Percentiles rank a stretch among this genome's conserved stretches.
Evolutionary conservation across 2,797 vertebrate species (phyloP).

Genomic region (Anomalospiza imberbis): DNA sequence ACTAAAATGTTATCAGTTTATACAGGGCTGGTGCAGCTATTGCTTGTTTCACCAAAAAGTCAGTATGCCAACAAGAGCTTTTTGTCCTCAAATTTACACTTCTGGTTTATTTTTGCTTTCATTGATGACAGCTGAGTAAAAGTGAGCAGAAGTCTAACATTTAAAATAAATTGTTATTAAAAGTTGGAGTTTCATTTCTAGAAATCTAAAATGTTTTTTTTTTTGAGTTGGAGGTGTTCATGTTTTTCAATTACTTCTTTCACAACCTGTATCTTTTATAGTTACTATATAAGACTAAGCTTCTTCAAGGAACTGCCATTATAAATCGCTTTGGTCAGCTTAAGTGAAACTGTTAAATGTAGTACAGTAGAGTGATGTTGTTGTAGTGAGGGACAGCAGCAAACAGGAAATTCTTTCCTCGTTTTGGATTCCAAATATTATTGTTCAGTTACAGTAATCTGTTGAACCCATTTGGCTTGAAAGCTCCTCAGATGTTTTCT

Average conservation of each 20-base stretch:
- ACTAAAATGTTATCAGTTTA: neutral
- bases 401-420: neutral
- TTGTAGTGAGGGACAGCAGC: neutral
- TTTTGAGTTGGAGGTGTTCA: neutral
- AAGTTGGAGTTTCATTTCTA: neutral
- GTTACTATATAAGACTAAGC: neutral
- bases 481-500: neutral
- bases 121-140: neutral
- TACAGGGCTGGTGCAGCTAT: neutral
- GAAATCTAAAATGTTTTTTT: neutral
- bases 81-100: neutral
- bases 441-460: neutral
- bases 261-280: neutral
- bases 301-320: neutral
- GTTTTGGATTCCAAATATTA: neutral
- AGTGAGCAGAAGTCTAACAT: neutral
- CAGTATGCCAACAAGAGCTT: neutral
- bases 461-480: neutral
- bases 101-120: neutral
- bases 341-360: neutral
- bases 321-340: neutral
- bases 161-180: neutral
- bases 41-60: neutral
- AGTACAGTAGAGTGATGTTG: neutral
- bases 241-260: neutral